These are phyloP conservation scores for Felis chaus DNA, from an alignment of 2,113 vertebrate genomes.

Conservation along the genomic window DNA sequence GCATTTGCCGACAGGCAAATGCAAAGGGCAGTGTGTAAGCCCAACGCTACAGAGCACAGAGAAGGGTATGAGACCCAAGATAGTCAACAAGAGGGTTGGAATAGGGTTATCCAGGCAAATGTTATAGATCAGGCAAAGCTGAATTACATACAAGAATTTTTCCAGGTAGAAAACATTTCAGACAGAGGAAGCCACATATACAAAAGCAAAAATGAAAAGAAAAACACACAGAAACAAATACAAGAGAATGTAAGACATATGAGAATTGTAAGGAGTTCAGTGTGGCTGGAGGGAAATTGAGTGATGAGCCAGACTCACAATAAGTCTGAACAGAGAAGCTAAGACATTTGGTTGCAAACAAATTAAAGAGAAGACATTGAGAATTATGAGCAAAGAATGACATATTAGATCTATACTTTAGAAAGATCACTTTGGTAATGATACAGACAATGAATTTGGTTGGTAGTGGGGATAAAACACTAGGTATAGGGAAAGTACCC, in stretches of 20 bases:
- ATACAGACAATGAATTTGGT: neutral
- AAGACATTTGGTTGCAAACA: neutral
- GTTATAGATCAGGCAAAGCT: neutral
- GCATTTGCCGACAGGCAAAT: neutral
- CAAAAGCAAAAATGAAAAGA: neutral
- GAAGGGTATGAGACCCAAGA: neutral
- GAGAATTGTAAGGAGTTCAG: neutral
- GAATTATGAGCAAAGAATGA: neutral
- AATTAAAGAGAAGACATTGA: neutral
- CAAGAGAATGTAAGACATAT: neutral
- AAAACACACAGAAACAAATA: neutral
- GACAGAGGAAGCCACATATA: neutral
- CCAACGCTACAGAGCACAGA: neutral
- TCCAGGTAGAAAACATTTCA: neutral
- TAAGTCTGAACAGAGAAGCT: neutral
- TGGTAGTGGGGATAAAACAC: neutral
- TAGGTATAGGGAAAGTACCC: neutral
- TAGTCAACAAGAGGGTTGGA: accelerated
- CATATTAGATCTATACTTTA: neutral
- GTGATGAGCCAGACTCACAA: neutral
- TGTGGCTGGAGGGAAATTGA: neutral
- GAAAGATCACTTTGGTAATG: neutral
- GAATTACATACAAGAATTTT: neutral
- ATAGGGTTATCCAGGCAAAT: neutral
- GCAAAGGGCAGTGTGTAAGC: neutral